Conservation (phyloP, 2,888 invertebrate genomes). For the Leucophora obtusa region DNA sequence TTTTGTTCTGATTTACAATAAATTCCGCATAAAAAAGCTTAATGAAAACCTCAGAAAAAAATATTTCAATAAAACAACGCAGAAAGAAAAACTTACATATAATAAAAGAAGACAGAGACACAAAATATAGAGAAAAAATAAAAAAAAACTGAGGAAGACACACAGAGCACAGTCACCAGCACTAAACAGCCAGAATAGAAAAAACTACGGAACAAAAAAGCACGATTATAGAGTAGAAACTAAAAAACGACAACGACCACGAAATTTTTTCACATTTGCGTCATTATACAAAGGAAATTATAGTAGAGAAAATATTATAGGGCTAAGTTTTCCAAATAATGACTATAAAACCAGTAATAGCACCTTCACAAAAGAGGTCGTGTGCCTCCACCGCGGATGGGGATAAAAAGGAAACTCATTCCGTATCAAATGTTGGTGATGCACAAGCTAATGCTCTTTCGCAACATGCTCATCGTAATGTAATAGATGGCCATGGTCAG, state of each 20-base stretch:
- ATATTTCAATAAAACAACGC: conserved; percentile 18
- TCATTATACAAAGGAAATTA: conserved; percentile 32
- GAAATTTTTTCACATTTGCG: conserved; percentile 48
- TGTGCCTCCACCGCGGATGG: conserved; percentile 67
- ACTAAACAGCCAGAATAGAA: conserved; percentile 32
- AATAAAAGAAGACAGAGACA: conserved; percentile 45
- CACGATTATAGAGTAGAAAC: conserved; percentile 24
- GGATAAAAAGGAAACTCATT: conserved; percentile 71
- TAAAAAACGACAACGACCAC: conserved; percentile 23
- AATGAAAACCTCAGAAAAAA: not conserved
- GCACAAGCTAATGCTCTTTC: conserved; percentile 61
- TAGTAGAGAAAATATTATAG: not conserved
- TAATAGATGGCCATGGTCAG: conserved; percentile 75
- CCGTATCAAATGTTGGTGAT: conserved; percentile 68
- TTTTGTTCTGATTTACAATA: not conserved
- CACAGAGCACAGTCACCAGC: conserved; percentile 20
- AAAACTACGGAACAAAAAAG: conserved; percentile 29
- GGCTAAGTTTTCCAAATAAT: conserved; percentile 64
- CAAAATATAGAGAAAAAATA: conserved; percentile 52
- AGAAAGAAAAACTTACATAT: conserved; percentile 35
- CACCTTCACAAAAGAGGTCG: conserved; percentile 72
- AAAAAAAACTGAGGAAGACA: conserved; percentile 33
- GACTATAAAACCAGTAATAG: conserved; percentile 77
- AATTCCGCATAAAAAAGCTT: not conserved
- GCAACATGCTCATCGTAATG: conserved; percentile 72